Evolutionary conservation across 2,888 invertebrate genomes (phyloP).

Genomic region (Parelbella ahira): DNA sequence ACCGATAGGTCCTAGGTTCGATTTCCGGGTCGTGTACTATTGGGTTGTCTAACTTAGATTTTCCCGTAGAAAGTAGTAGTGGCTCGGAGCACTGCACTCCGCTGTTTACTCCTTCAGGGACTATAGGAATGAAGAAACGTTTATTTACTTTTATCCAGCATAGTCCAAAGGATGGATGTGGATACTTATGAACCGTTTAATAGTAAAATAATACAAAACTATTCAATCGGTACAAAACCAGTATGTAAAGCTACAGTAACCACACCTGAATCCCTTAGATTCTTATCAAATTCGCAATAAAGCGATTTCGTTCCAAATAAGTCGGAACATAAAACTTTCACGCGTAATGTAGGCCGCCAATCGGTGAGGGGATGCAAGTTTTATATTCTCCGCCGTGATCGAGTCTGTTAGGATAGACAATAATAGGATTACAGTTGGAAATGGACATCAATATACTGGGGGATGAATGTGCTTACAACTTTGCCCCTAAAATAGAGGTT

Average conservation of each 20-base stretch:
- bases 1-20: no score
- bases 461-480: constrained; percentile 15
- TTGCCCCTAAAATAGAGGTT: constrained; percentile 11
- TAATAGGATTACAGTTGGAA: constrained; percentile 14
- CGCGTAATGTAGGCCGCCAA: constrained; percentile 1
- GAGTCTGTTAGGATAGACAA: constrained; percentile 13
- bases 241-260: constrained; percentile 2
- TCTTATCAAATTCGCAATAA: constrained; percentile 25
- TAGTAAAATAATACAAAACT: no score
- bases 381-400: constrained; percentile 6
- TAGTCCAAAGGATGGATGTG: no score
- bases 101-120: no score
- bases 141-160: no score
- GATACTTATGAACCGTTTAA: no score
- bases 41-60: no score
- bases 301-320: constrained; percentile 23
- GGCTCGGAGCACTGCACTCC: no score
- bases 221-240: no score
- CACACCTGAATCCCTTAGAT: constrained; percentile 17
- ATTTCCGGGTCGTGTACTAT: no score
- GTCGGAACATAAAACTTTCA: constrained; percentile 19
- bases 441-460: constrained; percentile 16
- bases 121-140: no score
- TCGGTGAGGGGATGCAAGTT: constrained; percentile 10
- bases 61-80: no score